Evolutionary conservation across 2,888 invertebrate genomes (phyloP).

Genomic region (Chymomyza amoena): DNA sequence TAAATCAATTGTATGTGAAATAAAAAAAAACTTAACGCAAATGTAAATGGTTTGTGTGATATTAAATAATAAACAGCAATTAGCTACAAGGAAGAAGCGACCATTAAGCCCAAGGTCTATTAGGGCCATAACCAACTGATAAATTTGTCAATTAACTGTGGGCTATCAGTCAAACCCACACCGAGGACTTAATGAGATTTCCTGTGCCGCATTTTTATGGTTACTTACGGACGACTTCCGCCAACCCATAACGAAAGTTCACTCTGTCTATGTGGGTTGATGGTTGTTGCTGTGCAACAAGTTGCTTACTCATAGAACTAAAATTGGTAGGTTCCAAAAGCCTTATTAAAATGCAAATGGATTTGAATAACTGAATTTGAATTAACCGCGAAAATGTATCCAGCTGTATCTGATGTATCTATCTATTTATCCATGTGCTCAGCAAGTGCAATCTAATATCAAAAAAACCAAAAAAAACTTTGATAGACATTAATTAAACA

Average conservation of each 20-base stretch:
- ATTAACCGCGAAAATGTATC: background rate
- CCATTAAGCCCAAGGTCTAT: slow-evolving; percentile 13
- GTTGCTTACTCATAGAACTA: background rate
- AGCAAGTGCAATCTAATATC: background rate
- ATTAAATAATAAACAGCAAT: slow-evolving; percentile 13
- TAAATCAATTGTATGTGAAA: background rate
- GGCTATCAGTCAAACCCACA: slow-evolving; percentile 24
- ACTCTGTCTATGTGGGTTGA: background rate
- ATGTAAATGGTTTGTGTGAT: slow-evolving; percentile 3
- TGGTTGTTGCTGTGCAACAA: background rate
- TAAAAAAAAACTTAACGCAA: slow-evolving; percentile 19
- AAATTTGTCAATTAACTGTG: slow-evolving; percentile 61
- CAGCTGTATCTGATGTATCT: background rate
- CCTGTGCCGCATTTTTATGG: background rate
- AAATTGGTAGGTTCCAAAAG: background rate
- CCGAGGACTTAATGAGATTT: background rate
- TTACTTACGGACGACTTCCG: background rate
- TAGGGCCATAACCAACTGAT: slow-evolving; percentile 46
- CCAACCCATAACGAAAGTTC: background rate
- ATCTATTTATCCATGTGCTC: background rate
- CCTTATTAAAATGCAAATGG: background rate
- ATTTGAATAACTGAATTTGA: background rate
- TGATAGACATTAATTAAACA: background rate
- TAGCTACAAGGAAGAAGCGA: background rate
- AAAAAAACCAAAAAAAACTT: background rate